Percentiles rank a stretch among this genome's conserved stretches.
Evolutionary conservation across 2,113 vertebrate species (phyloP).

Genomic region (Hyperoodon ampullatus): DNA sequence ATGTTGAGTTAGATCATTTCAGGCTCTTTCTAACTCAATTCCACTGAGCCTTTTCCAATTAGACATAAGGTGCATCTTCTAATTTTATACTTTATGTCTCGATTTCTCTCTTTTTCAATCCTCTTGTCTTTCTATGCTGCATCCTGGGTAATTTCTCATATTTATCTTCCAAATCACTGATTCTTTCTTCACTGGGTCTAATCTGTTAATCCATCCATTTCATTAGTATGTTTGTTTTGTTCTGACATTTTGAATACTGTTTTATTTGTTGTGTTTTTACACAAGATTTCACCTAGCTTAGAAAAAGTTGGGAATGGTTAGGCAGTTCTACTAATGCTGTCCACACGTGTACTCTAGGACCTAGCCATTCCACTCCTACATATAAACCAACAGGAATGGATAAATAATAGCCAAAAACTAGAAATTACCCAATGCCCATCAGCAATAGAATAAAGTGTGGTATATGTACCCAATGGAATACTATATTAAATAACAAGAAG

Average conservation of each 20-base stretch:
- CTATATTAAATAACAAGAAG: not conserved
- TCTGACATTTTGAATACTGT: not conserved
- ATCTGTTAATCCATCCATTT: not conserved
- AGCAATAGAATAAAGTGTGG: not conserved
- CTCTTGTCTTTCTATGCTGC: not conserved
- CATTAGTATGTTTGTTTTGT: not conserved
- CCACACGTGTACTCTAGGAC: not conserved
- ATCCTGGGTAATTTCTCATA: not conserved
- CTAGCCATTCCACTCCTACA: not conserved
- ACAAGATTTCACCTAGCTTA: not conserved
- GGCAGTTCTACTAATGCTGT: not conserved
- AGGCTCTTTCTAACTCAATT: slow-evolving; percentile 8
- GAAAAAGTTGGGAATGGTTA: not conserved
- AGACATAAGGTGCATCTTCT: not conserved
- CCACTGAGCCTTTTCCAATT: not conserved
- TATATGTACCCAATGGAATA: not conserved
- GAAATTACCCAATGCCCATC: not conserved
- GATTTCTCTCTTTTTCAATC: not conserved
- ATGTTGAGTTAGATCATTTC: not conserved
- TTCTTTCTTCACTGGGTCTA: not conserved
- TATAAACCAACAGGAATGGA: not conserved
- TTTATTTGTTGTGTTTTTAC: not conserved
- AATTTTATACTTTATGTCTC: slow-evolving; percentile 26
- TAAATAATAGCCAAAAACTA: not conserved
- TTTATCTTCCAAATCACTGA: not conserved